Percentiles rank a stretch among this genome's conserved stretches.
Conservation (phyloP, 2,888 invertebrate species). For the Oeneis ivallda region DNA sequence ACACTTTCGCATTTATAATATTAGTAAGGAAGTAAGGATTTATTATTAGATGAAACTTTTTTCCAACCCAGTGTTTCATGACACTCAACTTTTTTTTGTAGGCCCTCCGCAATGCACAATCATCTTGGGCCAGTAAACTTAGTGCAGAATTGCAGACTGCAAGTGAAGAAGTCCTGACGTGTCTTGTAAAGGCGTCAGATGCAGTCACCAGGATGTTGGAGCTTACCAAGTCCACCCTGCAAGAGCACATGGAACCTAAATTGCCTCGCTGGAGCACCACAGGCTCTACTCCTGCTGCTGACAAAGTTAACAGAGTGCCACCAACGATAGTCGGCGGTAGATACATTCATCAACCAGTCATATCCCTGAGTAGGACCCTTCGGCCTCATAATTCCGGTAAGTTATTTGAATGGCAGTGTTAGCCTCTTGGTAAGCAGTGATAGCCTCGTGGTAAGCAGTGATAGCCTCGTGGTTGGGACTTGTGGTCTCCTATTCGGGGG, state of each 20-base stretch:
- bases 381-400: conserved; percentile 54
- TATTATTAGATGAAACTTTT: too few species aligned
- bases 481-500: too few species aligned
- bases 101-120: conserved; percentile 63
- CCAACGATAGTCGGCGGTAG: conserved; percentile 68
- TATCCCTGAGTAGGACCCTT: conserved; percentile 62
- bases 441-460: too few species aligned
- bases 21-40: too few species aligned
- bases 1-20: too few species aligned
- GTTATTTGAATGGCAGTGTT: too few species aligned
- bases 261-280: conserved; percentile 63
- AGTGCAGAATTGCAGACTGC: conserved; percentile 60
- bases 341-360: conserved; percentile 72
- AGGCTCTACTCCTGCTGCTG: conserved; percentile 55
- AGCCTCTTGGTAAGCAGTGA: too few species aligned
- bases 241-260: conserved; percentile 53
- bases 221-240: conserved; percentile 55
- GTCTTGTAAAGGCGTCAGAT: conserved; percentile 64
- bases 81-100: too few species aligned
- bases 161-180: conserved; percentile 60
- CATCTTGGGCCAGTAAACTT: conserved; percentile 55
- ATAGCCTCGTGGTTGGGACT: too few species aligned
- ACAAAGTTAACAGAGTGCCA: conserved; percentile 64
- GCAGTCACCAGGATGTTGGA: conserved; percentile 62
- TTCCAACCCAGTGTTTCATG: too few species aligned